phyloP scores from a whole-genome alignment of 1,140 invertebrate genomes.

The Cryptotermes secundus region DNA sequence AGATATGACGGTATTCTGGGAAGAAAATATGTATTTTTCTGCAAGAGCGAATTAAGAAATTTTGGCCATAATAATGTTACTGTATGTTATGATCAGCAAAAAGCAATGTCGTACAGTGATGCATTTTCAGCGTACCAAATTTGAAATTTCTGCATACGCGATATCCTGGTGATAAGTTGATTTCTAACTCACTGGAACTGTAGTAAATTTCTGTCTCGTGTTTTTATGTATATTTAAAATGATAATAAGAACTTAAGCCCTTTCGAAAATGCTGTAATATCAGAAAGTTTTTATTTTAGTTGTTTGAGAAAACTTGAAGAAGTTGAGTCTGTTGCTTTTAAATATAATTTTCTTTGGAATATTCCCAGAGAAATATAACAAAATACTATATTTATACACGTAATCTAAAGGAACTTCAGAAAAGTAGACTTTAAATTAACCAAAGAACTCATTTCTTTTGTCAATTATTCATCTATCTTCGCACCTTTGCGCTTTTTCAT shows the following conservation, averaged over 20 bases:
- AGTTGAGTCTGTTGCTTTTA: neutral
- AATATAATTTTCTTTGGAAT: neutral
- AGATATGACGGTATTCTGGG: no score
- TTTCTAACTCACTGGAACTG: no score
- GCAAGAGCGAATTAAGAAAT: no score
- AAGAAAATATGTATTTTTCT: no score
- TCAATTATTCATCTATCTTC: conserved; percentile 27
- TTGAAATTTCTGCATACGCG: no score
- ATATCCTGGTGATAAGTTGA: no score
- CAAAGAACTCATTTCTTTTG: conserved; percentile 27
- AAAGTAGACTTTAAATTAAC: neutral
- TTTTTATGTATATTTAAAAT: neutral
- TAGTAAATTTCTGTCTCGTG: neutral
- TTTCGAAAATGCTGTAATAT: neutral
- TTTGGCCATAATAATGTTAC: no score
- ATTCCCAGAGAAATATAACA: conserved; percentile 10
- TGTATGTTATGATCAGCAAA: no score
- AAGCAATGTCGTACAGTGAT: no score
- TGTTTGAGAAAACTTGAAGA: neutral
- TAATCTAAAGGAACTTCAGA: neutral
- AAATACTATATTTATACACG: neutral
- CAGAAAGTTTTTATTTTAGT: conserved; percentile 8
- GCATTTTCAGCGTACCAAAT: no score
- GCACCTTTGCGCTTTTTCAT: conserved; percentile 21
- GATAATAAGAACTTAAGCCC: neutral